phyloP scores from a whole-genome alignment of 2,113 vertebrate species.

The Antennarius striatus region DNA sequence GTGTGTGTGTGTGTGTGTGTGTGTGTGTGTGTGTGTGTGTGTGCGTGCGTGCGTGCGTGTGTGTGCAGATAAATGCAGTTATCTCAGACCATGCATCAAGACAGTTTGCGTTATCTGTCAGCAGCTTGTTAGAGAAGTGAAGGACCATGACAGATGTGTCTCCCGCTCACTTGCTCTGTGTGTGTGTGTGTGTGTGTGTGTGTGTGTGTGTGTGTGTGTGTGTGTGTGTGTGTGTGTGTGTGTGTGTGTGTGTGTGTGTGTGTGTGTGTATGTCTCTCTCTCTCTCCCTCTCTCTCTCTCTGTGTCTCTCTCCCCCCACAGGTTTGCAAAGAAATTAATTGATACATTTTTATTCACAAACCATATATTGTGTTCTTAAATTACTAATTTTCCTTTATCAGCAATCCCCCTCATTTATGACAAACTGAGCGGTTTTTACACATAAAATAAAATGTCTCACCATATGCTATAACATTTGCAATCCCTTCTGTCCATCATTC shows the following conservation, averaged over 20 bases:
- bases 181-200: constrained; percentile 12
- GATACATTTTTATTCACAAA: too few species aligned
- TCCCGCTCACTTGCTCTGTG: constrained; percentile 31
- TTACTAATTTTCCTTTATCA: too few species aligned
- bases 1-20: constrained; percentile 4
- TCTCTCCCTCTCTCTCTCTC: too few species aligned
- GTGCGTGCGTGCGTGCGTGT: background rate
- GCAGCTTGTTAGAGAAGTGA: constrained; percentile 61
- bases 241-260: constrained; percentile 12
- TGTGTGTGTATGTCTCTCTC: too few species aligned
- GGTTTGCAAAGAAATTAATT: too few species aligned
- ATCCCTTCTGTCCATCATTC: too few species aligned
- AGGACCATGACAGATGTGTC: constrained; percentile 55
- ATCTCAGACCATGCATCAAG: constrained; percentile 32
- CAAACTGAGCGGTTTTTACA: too few species aligned
- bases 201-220: constrained; percentile 19
- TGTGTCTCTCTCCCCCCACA: too few species aligned
- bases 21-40: background rate
- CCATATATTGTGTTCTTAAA: too few species aligned
- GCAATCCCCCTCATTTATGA: too few species aligned
- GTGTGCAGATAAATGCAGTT: constrained; percentile 32
- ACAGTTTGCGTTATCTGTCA: constrained; percentile 66
- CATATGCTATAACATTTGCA: too few species aligned
- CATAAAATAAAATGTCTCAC: too few species aligned
- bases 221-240: constrained; percentile 23